Conservation (phyloP, 2,888 invertebrate species). For the Hirudinaria manillensis region DNA sequence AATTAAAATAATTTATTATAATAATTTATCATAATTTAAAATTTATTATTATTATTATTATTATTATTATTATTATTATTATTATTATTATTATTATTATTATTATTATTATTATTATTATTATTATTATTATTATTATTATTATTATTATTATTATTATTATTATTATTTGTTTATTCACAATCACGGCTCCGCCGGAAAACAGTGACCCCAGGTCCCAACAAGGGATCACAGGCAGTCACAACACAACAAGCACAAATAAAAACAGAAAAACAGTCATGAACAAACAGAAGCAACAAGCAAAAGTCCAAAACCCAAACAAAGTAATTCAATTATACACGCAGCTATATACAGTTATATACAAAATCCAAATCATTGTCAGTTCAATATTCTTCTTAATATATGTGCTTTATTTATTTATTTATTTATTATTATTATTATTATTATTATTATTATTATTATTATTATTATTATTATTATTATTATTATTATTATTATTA, state of each 20-base stretch:
- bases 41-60: slow-evolving; percentile 12
- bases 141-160: slow-evolving; percentile 16
- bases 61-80: slow-evolving; percentile 15
- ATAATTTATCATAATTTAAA: not conserved
- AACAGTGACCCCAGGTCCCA: too few relatives aligned
- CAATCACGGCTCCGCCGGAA: too few relatives aligned
- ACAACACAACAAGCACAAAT: too few relatives aligned
- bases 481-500: slow-evolving; percentile 11
- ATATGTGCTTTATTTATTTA: not conserved
- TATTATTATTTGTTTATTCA: too few relatives aligned
- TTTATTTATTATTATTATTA: not conserved
- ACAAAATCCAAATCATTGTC: too few relatives aligned
- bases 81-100: slow-evolving; percentile 14
- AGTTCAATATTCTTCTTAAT: slow-evolving; percentile 13
- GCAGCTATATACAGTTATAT: too few relatives aligned
- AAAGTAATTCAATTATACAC: too few relatives aligned
- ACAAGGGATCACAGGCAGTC: too few relatives aligned
- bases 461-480: slow-evolving; percentile 12
- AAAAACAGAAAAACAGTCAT: too few relatives aligned
- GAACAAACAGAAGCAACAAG: too few relatives aligned
- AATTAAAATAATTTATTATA: too few relatives aligned
- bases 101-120: slow-evolving; percentile 11
- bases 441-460: not conserved
- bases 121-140: slow-evolving; percentile 12
- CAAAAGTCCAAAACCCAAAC: too few relatives aligned